Evolutionary conservation across 2,797 vertebrate genomes (phyloP), one percentile per base, ranked within the genome.

Genomic region (Myotis vivesi): DNA sequence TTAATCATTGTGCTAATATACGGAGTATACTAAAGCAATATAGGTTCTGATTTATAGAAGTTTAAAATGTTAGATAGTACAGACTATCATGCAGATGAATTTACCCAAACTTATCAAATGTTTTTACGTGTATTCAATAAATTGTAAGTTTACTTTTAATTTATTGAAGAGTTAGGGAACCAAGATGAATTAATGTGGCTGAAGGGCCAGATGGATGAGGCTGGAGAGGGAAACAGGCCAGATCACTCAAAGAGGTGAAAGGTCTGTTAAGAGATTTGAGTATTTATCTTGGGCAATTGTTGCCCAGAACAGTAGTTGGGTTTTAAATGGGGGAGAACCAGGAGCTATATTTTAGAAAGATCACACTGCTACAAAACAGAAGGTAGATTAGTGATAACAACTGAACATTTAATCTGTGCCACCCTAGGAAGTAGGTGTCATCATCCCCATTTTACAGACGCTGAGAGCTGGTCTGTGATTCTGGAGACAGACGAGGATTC

Each of bases 31-130:
- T 68, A 86, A 88, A 88, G 71, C 53, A 76, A 25, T 77, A 53
- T 41, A 49, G 71, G 72, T 66, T 91, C 62, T 87, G 30, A 87
- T 46, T 83, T 83, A 25, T 7, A 91, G 55, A 81, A 72, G 9
- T 90, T 92, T 87, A 73, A 49, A 76, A 95, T 77, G 15, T 94
- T 75, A 79, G 33, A 23, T 92, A 49, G 12, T 69, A 46, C 22
- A 75, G 44, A 89, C 9, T 69, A 17, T 68, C 53, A 75, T 46
- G 33, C 10, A 92, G 68, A 75, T 82, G 30, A 81, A 85, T 73
- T 85, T 28, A 92, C 22, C 82, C 57, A 23, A 93, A 89, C 12
- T 82, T 81, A 64, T 44, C 55, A 69, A 87, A 77, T 77, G 5
- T 20, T 9, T 92, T 22, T 33, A 0, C 28, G 0, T 3, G 8